Base-by-base conservation (phyloP, 2,888 invertebrate species). In the Aleiodes testaceus region DNA sequence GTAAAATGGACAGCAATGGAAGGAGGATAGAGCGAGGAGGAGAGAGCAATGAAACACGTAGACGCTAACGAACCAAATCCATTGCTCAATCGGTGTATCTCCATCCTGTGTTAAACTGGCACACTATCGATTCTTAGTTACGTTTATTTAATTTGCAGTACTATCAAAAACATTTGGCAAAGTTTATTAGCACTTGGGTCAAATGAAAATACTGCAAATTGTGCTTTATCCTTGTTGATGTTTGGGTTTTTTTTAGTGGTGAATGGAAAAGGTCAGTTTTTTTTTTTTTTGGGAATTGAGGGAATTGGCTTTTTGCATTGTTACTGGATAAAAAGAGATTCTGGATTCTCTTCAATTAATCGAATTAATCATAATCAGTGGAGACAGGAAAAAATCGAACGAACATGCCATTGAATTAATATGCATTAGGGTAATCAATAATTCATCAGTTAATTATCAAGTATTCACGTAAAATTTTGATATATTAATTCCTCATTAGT, bases 1-100 rank as follows among this genome's bases (percentile, higher is more conserved):
- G 77, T n/a, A n/a, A 74, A 78, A 77, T 78, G 73, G 71, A 72
- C 53, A 70, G 72, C 52, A 64, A 64, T 72, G 70, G 11, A 22
- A 22, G 2, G 70, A 72, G 69, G 36, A 36, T 67, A 73, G 55
- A 72, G 75, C 70, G 76, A 59, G 42, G 16, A 16, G 16, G 59
- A n/a, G 59, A n/a, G 16, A 55, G 59, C 36, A 36, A 59, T 59
- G 59, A 59, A 59, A 59, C 59, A 59, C 59, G 59, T 59, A 47
- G 65, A 59, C 66, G 66, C 66, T 70, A 70, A 70, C 70, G 47
- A 70, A 70, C 47, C 59, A 50, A 59, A 66, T 50, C 61, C 61
- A 50, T 66, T 66, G 66, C 66, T 66, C 66, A 71, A 71, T 71
- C 71, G 44, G 66, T 71, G 59, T 16, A 59, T 59, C 59, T 14